These are phyloP conservation scores for Phytoseiulus persimilis DNA, from an alignment of 2,888 invertebrate species.

Conservation along the genomic window DNA sequence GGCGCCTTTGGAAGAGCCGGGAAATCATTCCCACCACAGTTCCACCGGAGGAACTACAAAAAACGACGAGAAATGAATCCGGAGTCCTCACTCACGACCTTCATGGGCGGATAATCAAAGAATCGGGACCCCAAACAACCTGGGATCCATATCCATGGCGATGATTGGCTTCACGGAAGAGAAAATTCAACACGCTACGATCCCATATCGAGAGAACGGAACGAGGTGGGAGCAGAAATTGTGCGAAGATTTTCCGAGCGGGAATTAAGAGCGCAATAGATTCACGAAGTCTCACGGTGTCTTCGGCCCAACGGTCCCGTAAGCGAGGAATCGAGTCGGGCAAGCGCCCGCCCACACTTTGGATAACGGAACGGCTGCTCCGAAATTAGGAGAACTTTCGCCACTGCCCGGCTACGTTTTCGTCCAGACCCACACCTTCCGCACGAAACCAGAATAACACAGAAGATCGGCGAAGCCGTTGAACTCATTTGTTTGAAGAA, in stretches of 20 bases:
- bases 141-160: too few species aligned
- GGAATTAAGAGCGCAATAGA: neutral
- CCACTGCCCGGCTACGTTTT: neutral
- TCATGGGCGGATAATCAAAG: too few species aligned
- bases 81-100: too few species aligned
- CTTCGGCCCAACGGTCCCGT: neutral
- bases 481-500: neutral
- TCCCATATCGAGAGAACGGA: neutral
- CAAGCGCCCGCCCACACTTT: neutral
- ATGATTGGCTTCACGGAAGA: too few species aligned
- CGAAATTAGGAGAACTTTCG: neutral
- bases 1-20: too few species aligned
- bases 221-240: neutral
- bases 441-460: neutral
- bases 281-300: neutral
- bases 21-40: too few species aligned
- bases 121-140: too few species aligned
- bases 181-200: too few species aligned
- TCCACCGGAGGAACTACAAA: too few species aligned
- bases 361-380: neutral
- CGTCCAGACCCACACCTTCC: neutral
- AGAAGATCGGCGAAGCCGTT: neutral
- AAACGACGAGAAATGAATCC: too few species aligned
- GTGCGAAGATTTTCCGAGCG: neutral
- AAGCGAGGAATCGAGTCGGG: neutral